A percentile compares a stretch with the other conserved stretches of the same genome.
Conservation (phyloP, 2,888 invertebrate species). For the Microplitis deprimator region DNA sequence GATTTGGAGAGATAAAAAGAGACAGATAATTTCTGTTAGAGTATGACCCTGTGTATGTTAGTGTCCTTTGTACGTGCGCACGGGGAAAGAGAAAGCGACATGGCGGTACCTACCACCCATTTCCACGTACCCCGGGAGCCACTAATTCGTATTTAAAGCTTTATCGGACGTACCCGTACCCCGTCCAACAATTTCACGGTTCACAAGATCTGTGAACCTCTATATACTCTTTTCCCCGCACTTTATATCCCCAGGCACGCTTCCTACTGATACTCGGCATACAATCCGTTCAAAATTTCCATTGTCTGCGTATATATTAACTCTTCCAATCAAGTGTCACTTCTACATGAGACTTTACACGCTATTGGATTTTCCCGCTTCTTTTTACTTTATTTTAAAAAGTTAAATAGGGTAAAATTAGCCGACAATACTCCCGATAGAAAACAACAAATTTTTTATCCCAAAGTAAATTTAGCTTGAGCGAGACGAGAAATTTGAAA, state of each 20-base stretch:
- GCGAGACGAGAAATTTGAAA: neutral
- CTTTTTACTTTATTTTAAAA: neutral
- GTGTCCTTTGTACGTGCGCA: constrained; percentile 9
- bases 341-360: neutral
- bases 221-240: constrained; percentile 37
- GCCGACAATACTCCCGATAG: neutral
- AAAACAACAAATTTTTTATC: neutral
- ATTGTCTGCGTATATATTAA: neutral
- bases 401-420: neutral
- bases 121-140: constrained; percentile 49
- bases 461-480: neutral
- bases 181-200: constrained; percentile 66
- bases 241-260: neutral
- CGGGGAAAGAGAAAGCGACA: constrained; percentile 27
- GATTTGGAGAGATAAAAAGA: neutral
- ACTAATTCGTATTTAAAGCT: constrained; percentile 69
- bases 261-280: neutral
- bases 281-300: constrained; percentile 2
- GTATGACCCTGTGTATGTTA: neutral
- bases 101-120: constrained; percentile 30
- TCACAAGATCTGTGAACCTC: constrained; percentile 57
- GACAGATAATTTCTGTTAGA: neutral
- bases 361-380: neutral
- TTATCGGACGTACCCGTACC: constrained; percentile 60
- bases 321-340: neutral